Percentiles rank a stretch among this genome's conserved stretches.
These are phyloP conservation scores for Distichodus sexfasciatus DNA, from an alignment of 2,797 vertebrate species.

Conservation along the genomic window DNA sequence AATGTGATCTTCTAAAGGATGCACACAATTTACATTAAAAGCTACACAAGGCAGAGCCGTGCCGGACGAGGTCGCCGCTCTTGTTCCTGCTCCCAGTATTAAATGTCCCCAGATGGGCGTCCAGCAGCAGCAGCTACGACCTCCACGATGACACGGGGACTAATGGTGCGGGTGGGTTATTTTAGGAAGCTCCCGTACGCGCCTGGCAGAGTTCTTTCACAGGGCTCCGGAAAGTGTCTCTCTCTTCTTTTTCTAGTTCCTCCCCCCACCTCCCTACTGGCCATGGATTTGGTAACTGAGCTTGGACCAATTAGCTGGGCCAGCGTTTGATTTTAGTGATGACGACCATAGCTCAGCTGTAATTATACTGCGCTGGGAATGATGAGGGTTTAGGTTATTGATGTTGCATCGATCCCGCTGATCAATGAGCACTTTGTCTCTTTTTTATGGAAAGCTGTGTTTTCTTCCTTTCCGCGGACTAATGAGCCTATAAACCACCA, in stretches of 20 bases:
- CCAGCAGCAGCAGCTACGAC: constrained; percentile 63
- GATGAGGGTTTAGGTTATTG: constrained; percentile 82
- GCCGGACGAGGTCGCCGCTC: constrained; percentile 37
- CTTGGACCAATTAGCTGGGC: constrained; percentile 71
- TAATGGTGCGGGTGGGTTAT: constrained; percentile 70
- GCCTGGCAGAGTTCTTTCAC: constrained; percentile 63
- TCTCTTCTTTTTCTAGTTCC: neutral
- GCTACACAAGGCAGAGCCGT: constrained; percentile 53
- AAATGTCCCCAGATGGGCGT: constrained; percentile 64
- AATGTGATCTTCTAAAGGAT: constrained; percentile 53
- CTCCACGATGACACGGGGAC: constrained; percentile 65
- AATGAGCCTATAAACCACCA: constrained; percentile 64
- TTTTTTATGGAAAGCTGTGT: constrained; percentile 69
- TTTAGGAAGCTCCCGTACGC: constrained; percentile 60
- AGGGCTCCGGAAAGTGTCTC: constrained; percentile 57
- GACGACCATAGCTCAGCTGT: constrained; percentile 76
- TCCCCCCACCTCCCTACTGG: constrained; percentile 37
- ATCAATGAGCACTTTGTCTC: constrained; percentile 80
- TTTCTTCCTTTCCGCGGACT: constrained; percentile 58
- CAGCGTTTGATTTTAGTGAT: constrained; percentile 76
- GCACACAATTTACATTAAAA: constrained; percentile 53
- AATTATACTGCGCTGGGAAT: constrained; percentile 76
- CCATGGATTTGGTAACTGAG: constrained; percentile 60
- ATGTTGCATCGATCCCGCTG: constrained; percentile 74
- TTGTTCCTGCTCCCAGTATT: constrained; percentile 54